Conservation (phyloP, 2,888 invertebrate species). For the Sinohyriopsis cumingii region DNA sequence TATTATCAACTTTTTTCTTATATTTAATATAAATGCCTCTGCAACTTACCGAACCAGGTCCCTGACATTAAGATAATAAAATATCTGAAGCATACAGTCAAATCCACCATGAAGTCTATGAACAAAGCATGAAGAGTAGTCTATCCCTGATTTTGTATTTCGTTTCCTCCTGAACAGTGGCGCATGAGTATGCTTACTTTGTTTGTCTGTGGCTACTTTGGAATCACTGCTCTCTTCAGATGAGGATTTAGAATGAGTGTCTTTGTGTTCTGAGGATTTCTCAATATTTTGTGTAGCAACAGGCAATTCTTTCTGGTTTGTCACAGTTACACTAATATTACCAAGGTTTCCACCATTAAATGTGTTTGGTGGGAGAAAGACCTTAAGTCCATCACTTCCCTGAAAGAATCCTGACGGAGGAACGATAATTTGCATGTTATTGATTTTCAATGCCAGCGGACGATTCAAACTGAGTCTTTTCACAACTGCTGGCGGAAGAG, state of each 20-base stretch:
- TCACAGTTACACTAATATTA: slow-evolving; percentile 41
- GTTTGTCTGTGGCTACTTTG: slow-evolving; percentile 2
- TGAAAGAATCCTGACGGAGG: slow-evolving; percentile 63
- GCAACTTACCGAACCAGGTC: slow-evolving; percentile 58
- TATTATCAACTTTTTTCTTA: too few relatives aligned
- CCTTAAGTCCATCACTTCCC: slow-evolving; percentile 55
- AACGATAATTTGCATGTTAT: slow-evolving; percentile 57
- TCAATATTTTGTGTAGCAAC: not conserved
- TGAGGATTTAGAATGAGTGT: not conserved
- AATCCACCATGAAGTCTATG: slow-evolving; percentile 58
- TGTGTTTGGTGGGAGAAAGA: slow-evolving; percentile 63
- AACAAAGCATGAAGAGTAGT: slow-evolving; percentile 41
- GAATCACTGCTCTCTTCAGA: not conserved
- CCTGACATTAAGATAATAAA: slow-evolving; percentile 48
- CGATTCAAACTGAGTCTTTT: slow-evolving; percentile 54
- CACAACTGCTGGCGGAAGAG: slow-evolving; percentile 57
- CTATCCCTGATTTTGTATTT: slow-evolving; percentile 2
- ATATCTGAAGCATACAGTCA: slow-evolving; percentile 60
- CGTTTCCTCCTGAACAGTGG: too few relatives aligned
- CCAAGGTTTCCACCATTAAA: slow-evolving; percentile 51
- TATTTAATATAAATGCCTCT: too few relatives aligned
- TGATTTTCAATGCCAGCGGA: slow-evolving; percentile 61
- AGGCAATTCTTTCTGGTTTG: slow-evolving; percentile 28
- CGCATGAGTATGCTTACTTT: too few relatives aligned
- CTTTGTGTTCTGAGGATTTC: too few relatives aligned